A percentile compares a stretch with the other conserved stretches of the same genome.
phyloP scores from a whole-genome alignment of 2,888 invertebrate species.

The Xylocampa areola region DNA sequence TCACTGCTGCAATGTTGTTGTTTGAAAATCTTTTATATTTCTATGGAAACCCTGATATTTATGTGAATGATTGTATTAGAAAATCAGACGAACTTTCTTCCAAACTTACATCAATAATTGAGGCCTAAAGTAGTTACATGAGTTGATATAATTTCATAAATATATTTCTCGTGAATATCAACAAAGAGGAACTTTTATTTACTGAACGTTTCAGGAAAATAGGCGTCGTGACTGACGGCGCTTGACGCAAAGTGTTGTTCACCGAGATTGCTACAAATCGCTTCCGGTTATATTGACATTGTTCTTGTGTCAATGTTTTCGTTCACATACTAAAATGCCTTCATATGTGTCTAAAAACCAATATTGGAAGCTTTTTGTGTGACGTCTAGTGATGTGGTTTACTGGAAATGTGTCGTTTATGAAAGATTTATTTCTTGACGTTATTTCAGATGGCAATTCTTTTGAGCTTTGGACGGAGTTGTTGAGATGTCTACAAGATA shows the following conservation, averaged over 20 bases:
- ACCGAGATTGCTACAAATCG: constrained; percentile 55
- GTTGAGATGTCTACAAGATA: constrained; percentile 15
- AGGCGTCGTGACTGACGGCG: constrained; percentile 44
- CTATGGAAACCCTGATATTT: too few species aligned
- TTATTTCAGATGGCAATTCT: constrained; percentile 30
- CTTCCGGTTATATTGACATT: constrained; percentile 58
- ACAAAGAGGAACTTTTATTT: constrained; percentile 51
- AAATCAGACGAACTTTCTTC: not conserved
- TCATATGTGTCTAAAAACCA: constrained; percentile 38
- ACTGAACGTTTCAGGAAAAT: constrained; percentile 45
- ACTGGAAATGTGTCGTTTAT: constrained; percentile 41
- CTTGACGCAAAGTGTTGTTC: constrained; percentile 56
- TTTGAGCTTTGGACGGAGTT: constrained; percentile 30
- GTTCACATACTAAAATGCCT: constrained; percentile 43
- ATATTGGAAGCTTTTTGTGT: constrained; percentile 42
- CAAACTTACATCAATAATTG: constrained; percentile 17
- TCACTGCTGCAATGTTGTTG: too few species aligned
- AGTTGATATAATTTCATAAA: constrained; percentile 30
- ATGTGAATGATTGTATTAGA: too few species aligned
- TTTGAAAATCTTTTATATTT: too few species aligned
- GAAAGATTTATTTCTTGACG: constrained; percentile 23
- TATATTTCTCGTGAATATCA: constrained; percentile 44
- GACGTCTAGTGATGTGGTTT: constrained; percentile 27
- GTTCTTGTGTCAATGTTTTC: constrained; percentile 51
- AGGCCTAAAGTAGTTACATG: not conserved